These are phyloP conservation scores for Cheilosia vulpina DNA, from an alignment of 2,888 invertebrate species.

Conservation along the genomic window DNA sequence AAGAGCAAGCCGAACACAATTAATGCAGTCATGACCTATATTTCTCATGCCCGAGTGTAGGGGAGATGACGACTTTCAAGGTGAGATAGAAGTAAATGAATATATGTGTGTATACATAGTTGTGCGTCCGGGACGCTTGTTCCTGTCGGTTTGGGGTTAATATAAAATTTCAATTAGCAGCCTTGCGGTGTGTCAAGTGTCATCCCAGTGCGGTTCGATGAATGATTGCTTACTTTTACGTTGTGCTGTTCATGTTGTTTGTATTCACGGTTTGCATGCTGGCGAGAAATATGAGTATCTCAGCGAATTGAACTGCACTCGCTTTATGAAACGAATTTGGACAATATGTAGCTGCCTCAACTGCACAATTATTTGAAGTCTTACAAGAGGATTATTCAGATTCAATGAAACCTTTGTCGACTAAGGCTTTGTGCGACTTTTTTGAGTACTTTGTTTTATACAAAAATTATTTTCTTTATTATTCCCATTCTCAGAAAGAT, in stretches of 20 bases:
- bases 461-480: too few species aligned
- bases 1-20: neutral
- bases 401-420: too few species aligned
- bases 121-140: neutral
- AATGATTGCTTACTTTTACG: slow-evolving; percentile 1
- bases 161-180: slow-evolving; percentile 9
- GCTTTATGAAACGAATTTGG: neutral
- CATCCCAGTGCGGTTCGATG: neutral
- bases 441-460: too few species aligned
- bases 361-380: too few species aligned
- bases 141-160: neutral
- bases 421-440: too few species aligned
- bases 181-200: neutral
- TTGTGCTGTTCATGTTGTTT: neutral
- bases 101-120: neutral
- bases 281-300: neutral
- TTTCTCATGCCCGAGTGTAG: neutral
- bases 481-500: too few species aligned
- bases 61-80: neutral
- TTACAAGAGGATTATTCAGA: too few species aligned
- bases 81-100: neutral
- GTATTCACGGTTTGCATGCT: neutral
- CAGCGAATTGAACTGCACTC: neutral
- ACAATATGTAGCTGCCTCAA: neutral
- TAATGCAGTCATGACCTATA: slow-evolving; percentile 3